A percentile compares a stretch with the other conserved stretches of the same genome.
phyloP scores from a whole-genome alignment of 2,888 invertebrate species.

The Apodemia mormo region DNA sequence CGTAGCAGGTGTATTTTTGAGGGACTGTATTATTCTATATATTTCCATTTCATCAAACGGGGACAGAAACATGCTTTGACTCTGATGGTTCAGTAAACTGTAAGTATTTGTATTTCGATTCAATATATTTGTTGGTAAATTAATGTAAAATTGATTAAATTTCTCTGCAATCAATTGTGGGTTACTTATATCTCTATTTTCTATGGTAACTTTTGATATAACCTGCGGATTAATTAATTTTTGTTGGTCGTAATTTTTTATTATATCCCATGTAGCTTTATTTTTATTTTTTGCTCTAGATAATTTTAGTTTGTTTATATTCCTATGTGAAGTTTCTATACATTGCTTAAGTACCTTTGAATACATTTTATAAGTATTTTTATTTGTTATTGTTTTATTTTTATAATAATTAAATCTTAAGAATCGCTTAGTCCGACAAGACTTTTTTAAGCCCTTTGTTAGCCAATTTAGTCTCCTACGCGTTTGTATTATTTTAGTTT shows the following conservation, averaged over 20 bases:
- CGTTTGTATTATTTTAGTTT: no score
- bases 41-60: not conserved
- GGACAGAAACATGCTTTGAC: not conserved
- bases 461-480: no score
- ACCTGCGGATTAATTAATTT: no score
- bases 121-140: not conserved
- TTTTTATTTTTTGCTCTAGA: no score
- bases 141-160: not conserved
- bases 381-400: not conserved
- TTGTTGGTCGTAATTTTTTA: no score
- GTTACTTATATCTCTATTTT: not conserved
- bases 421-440: no score
- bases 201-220: not conserved
- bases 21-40: not conserved
- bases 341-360: not conserved
- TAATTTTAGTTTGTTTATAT: not conserved
- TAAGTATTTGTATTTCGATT: not conserved
- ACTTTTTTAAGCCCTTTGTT: no score
- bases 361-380: not conserved
- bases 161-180: not conserved
- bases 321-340: not conserved
- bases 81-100: not conserved
- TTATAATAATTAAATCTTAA: not conserved
- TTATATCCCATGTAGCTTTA: no score
- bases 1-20: not conserved